Base-by-base conservation (phyloP, 2,797 vertebrate species). In the Lerista edwardsae region DNA sequence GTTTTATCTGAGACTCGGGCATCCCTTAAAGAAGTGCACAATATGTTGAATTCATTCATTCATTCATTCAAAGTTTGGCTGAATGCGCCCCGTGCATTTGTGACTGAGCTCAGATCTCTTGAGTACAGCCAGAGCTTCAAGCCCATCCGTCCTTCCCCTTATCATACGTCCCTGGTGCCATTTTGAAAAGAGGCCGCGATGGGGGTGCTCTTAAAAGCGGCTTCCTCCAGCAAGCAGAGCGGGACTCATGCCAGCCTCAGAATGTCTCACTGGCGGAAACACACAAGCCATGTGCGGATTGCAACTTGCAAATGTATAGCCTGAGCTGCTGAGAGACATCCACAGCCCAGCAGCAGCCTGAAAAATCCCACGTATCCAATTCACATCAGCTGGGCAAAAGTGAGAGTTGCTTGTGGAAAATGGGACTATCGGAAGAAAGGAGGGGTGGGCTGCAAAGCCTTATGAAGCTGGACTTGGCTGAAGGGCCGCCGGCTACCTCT, bases 311-410 rank as follows among this genome's bases (percentile, higher is more conserved):
- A 90, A 91, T 91, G 83, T 29, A 87, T 51, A 77, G 86, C 86
- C 15, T 1, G 73, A 82, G 79, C 75, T 88, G 64, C 89, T 88
- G 82, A 78, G 78, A n/a, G 29, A 65, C 55, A 25, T 88, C 57
- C 85, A 79, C 57, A 29, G 80, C 68, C 80, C 79, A 71, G 76
- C 67, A 84, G 86, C 67, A 89, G 81, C 76, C 59, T 79, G 78
- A 91, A 84, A 87, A 51, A 0, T 86, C 86, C 87, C 86, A 87
- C 89, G 85, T 90, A 88, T 85, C 86, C n/a, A 71, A 90, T 91
- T 81, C 61, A 78, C 47, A 12, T 86, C 89, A 83, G 91, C 81
- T 82, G 74, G 8, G 31, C 74, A 84, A 83, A 76, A 10, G 12
- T 12, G 21, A 15, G 27, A 62, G 11, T 31, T n/a, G 36, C 23